Conservation (phyloP, 1,140 invertebrate genomes). For the Magallana ariakensis region DNA sequence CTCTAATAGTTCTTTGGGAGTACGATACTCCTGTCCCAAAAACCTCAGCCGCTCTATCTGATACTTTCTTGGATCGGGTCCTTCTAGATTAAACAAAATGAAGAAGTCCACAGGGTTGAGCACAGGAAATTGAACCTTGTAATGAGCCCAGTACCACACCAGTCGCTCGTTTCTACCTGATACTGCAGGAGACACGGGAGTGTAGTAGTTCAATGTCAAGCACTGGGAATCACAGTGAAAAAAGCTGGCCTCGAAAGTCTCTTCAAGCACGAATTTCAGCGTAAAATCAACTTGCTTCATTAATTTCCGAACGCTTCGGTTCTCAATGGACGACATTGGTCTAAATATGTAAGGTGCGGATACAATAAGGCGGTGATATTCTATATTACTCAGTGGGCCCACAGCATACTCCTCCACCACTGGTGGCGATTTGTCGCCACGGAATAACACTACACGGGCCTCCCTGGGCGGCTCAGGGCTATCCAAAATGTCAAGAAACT, state of each 20-base stretch:
- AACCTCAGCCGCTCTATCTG: slow-evolving; percentile 64
- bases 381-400: slow-evolving; percentile 60
- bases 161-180: slow-evolving; percentile 53
- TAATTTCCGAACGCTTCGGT: slow-evolving; percentile 43
- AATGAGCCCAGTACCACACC: slow-evolving; percentile 65
- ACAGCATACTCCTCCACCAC: slow-evolving; percentile 70
- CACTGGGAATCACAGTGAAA: slow-evolving; percentile 56
- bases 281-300: slow-evolving; percentile 50
- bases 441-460: slow-evolving; percentile 66
- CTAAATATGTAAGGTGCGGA: slow-evolving; percentile 52
- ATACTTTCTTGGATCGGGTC: slow-evolving; percentile 50
- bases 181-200: slow-evolving; percentile 55
- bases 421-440: slow-evolving; percentile 53
- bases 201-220: slow-evolving; percentile 55
- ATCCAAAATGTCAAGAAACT: slow-evolving; percentile 53
- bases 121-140: slow-evolving; percentile 56
- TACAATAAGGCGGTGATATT: slow-evolving; percentile 53
- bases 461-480: slow-evolving; percentile 60
- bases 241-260: slow-evolving; percentile 60
- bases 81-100: slow-evolving; percentile 61
- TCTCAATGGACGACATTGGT: slow-evolving; percentile 52
- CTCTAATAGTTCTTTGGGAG: slow-evolving; percentile 53
- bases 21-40: slow-evolving; percentile 56
- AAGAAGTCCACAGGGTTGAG: slow-evolving; percentile 67
- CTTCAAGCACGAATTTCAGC: slow-evolving; percentile 54